Evolutionary conservation across 1,140 invertebrate species (phyloP).

Genomic region (Drosophila cardini): DNA sequence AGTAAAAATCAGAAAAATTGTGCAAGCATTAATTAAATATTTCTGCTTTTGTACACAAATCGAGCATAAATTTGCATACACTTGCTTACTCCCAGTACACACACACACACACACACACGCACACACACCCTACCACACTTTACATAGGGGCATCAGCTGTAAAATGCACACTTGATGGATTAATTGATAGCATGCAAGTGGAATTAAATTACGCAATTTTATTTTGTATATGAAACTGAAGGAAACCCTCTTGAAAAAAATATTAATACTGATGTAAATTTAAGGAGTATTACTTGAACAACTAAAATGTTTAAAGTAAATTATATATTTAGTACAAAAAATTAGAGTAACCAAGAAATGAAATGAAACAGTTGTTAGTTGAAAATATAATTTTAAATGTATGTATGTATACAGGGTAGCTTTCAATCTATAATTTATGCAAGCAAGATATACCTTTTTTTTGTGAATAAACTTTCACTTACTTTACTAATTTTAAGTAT

Average conservation of each 20-base stretch:
- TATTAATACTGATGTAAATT: not conserved
- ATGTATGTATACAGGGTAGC: no score
- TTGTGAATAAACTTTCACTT: no score
- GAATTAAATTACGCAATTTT: conserved; percentile 54
- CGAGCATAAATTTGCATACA: conserved; percentile 57
- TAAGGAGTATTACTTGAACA: not conserved
- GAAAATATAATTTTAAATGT: no score
- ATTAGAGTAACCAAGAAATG: no score
- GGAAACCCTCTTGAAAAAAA: not conserved
- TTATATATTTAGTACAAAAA: no score
- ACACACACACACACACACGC: conserved; percentile 17
- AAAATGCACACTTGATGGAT: conserved; percentile 62
- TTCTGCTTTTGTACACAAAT: conserved; percentile 60
- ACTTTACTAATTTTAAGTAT: no score
- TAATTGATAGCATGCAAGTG: conserved; percentile 64
- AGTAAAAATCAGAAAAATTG: conserved; percentile 24
- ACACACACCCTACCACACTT: not conserved
- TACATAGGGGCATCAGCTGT: conserved; percentile 2
- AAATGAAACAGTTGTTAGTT: no score
- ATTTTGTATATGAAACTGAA: not conserved
- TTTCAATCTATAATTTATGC: no score
- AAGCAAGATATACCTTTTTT: no score
- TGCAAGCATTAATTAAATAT: conserved; percentile 63
- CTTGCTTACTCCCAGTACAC: conserved; percentile 26
- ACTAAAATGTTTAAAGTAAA: not conserved